These are phyloP conservation scores for Sesamia inferens DNA, from an alignment of 2,888 invertebrate genomes.

Conservation along the genomic window DNA sequence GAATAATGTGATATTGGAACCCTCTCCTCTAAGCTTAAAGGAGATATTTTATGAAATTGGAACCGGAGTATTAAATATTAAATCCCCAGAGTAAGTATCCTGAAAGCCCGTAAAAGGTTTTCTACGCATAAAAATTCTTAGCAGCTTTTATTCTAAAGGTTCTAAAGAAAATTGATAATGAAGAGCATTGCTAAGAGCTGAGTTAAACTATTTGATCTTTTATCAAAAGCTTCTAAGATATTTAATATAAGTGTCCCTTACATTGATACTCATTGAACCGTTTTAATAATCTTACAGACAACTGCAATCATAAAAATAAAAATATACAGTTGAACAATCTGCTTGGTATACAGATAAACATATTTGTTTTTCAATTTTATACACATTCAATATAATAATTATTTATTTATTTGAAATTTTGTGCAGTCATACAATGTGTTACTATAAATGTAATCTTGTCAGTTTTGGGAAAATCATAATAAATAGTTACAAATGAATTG, in stretches of 20 bases:
- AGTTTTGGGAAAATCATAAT: no score
- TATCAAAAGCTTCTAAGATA: conserved; percentile 10
- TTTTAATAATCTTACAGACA: neutral
- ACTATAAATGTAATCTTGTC: no score
- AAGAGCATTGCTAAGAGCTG: conserved; percentile 21
- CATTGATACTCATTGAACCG: neutral
- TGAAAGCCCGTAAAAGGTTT: conserved; percentile 59
- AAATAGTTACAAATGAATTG: no score
- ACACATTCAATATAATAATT: no score
- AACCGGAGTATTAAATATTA: conserved; percentile 57
- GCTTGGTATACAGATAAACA: neutral
- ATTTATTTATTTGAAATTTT: no score
- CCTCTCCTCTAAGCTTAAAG: conserved; percentile 31
- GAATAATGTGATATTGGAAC: conserved; percentile 36
- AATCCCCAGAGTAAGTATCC: conserved; percentile 52
- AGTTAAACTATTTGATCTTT: conserved; percentile 22
- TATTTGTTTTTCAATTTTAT: neutral
- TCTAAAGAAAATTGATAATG: conserved; percentile 52
- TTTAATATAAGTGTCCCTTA: neutral
- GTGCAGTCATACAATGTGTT: no score
- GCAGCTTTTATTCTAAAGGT: conserved; percentile 39
- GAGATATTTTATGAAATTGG: conserved; percentile 50
- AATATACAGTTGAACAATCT: neutral
- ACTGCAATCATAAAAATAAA: neutral
- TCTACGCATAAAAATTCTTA: conserved; percentile 43